A percentile compares a stretch with the other conserved stretches of the same genome.
Evolutionary conservation across 2,113 vertebrate species (phyloP).

Genomic region (Chaetodon trifascialis): DNA sequence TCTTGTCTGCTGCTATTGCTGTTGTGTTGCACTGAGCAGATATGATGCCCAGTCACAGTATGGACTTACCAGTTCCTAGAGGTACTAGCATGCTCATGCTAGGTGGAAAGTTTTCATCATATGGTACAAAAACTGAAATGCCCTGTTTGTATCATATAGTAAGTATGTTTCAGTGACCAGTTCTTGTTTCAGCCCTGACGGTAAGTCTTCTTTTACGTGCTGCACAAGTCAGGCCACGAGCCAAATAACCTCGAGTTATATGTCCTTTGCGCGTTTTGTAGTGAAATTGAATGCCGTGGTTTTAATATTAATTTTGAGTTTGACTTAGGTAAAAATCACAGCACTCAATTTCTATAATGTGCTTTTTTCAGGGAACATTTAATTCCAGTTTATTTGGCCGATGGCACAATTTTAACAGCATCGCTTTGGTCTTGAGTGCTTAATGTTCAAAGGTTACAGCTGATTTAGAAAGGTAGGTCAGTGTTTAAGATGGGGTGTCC

Average conservation of each 20-base stretch:
- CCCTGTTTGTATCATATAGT: constrained; percentile 68
- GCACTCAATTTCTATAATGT: not conserved
- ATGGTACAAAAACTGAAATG: constrained; percentile 45
- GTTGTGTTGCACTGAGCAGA: constrained; percentile 86
- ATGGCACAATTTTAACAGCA: not conserved
- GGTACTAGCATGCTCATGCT: constrained; percentile 86
- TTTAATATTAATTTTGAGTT: constrained; percentile 10
- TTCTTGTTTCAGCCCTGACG: constrained; percentile 72
- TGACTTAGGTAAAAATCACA: not conserved
- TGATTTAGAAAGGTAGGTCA: not conserved
- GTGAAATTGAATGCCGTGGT: constrained; percentile 15
- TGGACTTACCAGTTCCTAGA: constrained; percentile 91
- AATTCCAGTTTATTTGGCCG: constrained; percentile 21
- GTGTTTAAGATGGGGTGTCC: constrained; percentile 13
- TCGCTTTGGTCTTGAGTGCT: not conserved
- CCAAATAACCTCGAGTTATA: constrained; percentile 15
- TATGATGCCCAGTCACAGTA: constrained; percentile 88
- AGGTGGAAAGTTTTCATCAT: constrained; percentile 55
- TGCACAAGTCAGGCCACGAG: not conserved
- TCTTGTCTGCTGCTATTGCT: constrained; percentile 90
- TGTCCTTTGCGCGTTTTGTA: constrained; percentile 10
- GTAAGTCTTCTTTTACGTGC: constrained; percentile 76
- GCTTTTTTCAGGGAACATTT: constrained; percentile 8
- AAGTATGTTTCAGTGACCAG: constrained; percentile 76
- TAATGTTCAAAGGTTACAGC: not conserved